Base-by-base conservation (phyloP, 2,113 vertebrate species). In the Gila orcuttii region DNA sequence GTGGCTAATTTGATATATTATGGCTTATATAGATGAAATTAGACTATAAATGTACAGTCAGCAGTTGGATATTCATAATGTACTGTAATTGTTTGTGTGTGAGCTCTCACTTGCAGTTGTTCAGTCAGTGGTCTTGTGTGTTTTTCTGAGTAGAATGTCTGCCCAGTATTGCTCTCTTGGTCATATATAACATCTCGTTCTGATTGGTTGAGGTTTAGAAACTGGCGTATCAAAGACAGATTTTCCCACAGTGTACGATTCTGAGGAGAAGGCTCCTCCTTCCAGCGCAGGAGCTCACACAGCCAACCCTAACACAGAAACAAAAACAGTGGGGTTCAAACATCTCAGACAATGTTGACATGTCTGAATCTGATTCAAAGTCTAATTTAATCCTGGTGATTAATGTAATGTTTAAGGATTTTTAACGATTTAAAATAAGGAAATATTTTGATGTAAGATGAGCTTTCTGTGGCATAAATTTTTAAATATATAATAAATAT, bases 181-280 rank as follows among this genome's bases (percentile, higher is more conserved):
- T 99, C 98, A 11, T 99, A 99, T 91, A 98, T 96, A 90, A 96
- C 94, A 83, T 99, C 98, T 0, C 98, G 94, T 89, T 99, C 97
- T 2, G 94, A 93, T 94, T 98, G 97, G 79, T 96, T 94, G 94
- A 99, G 96, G 57, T 94, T 93, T 90, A 99, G 94, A 89, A 99
- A 99, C 90, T 98, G 96, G 10, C 97, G 97, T 84, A 99, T 99
- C 91, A 97, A 99, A 92, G 97, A 98, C 81, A 99, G 96, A 93
- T 99, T 99, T 94, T 99, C 98, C 98, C 98, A 99, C 11, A 99
- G 95, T 0, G 98, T 99, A 79, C 98, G 96, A 92, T 99, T 99
- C 93, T 99, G 98, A 0, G 97, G 98, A 66, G 96, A 99, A 2
- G 98, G 98, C 86, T 96, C 98, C 92, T 99, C 98, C 85, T 99